Evolutionary conservation across 2,113 vertebrate species (phyloP).

Genomic region (Microcebus lehilahytsara): DNA sequence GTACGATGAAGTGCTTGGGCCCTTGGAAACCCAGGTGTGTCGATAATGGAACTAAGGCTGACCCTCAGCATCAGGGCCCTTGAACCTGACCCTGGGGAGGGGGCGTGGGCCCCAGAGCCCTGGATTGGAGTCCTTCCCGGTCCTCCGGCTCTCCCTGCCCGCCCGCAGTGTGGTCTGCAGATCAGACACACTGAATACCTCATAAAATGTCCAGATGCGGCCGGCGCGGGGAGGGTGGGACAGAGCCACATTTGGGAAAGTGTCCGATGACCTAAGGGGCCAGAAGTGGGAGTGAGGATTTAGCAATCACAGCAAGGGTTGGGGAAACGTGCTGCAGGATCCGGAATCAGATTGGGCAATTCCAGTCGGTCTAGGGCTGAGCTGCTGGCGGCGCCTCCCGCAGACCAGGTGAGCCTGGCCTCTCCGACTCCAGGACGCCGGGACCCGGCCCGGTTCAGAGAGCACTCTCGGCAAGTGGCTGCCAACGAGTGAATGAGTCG

Average conservation of each 20-base stretch:
- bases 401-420: background rate
- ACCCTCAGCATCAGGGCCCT: background rate
- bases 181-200: background rate
- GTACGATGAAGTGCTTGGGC: background rate
- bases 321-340: background rate
- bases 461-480: background rate
- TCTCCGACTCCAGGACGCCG: fast-evolving
- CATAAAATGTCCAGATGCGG: fast-evolving
- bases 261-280: fast-evolving
- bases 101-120: background rate
- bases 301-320: background rate
- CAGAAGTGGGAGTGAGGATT: background rate
- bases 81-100: background rate
- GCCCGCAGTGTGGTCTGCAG: fast-evolving
- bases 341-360: background rate
- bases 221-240: fast-evolving
- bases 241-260: background rate
- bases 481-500: background rate
- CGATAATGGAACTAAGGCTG: background rate
- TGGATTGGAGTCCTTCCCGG: background rate
- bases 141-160: too few relatives aligned
- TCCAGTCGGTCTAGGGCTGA: fast-evolving
- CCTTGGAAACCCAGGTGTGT: background rate
- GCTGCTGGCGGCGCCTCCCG: background rate
- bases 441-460: background rate